Evolutionary conservation across 1,140 invertebrate genomes (phyloP).

Genomic region (Monomorium pharaonis): DNA sequence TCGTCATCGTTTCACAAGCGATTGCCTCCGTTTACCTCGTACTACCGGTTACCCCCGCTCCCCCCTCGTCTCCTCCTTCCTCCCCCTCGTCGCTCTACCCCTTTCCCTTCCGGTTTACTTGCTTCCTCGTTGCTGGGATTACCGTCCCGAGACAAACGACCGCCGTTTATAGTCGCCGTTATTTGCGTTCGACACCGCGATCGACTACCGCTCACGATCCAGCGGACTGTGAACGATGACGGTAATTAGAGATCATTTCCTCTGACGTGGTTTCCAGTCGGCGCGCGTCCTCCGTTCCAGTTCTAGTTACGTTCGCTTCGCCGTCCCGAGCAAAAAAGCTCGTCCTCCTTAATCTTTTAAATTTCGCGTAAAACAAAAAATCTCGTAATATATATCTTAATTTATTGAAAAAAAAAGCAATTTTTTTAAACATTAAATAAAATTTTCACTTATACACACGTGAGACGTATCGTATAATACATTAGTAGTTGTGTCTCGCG

Average conservation of each 20-base stretch:
- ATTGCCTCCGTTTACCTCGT: conserved; percentile 22
- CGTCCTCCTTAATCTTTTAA: neutral
- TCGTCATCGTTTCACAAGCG: conserved; percentile 56
- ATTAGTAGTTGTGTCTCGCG: neutral
- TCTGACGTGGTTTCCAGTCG: neutral
- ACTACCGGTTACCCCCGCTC: neutral
- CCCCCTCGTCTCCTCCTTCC: neutral
- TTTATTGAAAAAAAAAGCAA: neutral
- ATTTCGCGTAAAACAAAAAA: neutral
- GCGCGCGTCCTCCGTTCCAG: conserved; percentile 14
- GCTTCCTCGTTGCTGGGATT: conserved; percentile 18
- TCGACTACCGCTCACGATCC: conserved; percentile 16
- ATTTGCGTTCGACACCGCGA: conserved; percentile 16
- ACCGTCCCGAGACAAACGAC: neutral
- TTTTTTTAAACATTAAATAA: too few relatives aligned
- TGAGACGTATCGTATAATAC: neutral
- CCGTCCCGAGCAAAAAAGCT: neutral
- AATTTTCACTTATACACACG: neutral
- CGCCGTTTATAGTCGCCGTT: conserved; percentile 29
- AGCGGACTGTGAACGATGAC: conserved; percentile 15
- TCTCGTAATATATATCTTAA: neutral
- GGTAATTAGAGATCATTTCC: conserved; percentile 55
- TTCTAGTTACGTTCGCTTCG: neutral
- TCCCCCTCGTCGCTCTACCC: neutral
- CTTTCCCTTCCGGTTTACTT: conserved; percentile 22